A percentile compares a stretch with the other conserved stretches of the same genome.
Evolutionary conservation across 2,113 vertebrate species (phyloP).

Genomic region (Tretioscincus oriximinensis): DNA sequence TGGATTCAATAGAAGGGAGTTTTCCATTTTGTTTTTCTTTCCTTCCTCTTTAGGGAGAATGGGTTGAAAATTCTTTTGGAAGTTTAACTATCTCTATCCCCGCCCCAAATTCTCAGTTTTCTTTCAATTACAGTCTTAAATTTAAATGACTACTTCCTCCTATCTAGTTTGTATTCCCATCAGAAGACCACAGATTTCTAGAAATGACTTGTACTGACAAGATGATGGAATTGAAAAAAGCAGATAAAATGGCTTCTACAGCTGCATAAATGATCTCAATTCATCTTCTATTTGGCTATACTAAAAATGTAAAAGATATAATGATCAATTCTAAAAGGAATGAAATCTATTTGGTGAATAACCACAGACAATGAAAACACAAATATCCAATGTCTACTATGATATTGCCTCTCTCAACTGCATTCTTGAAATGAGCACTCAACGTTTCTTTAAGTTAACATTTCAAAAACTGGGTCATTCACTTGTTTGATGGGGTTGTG

Average conservation of each 20-base stretch:
- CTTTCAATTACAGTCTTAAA: constrained; percentile 13
- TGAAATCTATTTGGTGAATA: constrained; percentile 22
- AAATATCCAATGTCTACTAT: constrained; percentile 4
- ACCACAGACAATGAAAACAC: neutral
- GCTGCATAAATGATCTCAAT: constrained; percentile 5
- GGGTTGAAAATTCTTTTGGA: neutral
- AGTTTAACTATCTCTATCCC: constrained; percentile 21
- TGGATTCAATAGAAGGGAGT: neutral
- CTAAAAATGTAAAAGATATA: constrained; percentile 19
- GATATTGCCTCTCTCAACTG: constrained; percentile 19
- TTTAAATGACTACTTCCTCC: neutral
- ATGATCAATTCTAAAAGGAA: constrained; percentile 17
- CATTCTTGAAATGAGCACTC: constrained; percentile 31
- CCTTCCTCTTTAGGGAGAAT: neutral
- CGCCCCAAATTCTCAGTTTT: neutral
- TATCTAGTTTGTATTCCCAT: neutral
- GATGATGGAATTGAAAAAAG: constrained; percentile 26
- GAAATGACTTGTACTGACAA: constrained; percentile 28
- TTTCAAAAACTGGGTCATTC: constrained; percentile 55
- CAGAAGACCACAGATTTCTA: constrained; percentile 8
- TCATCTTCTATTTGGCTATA: neutral
- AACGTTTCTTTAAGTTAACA: constrained; percentile 55
- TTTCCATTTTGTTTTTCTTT: neutral
- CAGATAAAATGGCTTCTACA: constrained; percentile 25
- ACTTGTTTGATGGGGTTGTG: constrained; percentile 50